These are phyloP conservation scores for Alcedo quadribrachys DNA, from an alignment of 2,797 vertebrate species.

Conservation along the genomic window DNA sequence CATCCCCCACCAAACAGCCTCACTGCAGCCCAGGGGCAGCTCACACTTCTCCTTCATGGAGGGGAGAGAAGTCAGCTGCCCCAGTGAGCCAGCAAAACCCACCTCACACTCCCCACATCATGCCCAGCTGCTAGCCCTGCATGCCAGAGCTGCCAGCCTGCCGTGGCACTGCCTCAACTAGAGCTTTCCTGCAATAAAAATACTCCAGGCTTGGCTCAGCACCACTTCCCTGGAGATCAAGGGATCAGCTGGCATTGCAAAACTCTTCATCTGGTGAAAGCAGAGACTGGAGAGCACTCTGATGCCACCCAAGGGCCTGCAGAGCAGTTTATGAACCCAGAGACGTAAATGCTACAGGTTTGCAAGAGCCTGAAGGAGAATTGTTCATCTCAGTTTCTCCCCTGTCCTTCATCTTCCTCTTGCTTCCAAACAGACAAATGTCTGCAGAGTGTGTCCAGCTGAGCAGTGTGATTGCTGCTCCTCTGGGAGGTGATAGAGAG, in stretches of 20 bases:
- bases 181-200: neutral
- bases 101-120: neutral
- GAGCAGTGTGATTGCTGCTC: neutral
- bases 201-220: neutral
- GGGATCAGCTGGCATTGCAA: neutral
- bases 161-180: neutral
- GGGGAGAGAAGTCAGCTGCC: neutral
- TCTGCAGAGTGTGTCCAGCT: neutral
- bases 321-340: neutral
- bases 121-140: conserved; percentile 36
- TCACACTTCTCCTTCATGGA: neutral
- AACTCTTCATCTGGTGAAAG: neutral
- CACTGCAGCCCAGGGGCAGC: neutral
- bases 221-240: neutral
- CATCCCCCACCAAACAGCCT: neutral
- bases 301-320: neutral
- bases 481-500: neutral
- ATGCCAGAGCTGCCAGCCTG: conserved; percentile 28
- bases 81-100: neutral
- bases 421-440: neutral
- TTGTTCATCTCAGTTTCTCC: neutral
- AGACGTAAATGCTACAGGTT: neutral
- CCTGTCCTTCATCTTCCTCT: neutral
- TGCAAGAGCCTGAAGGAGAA: neutral
- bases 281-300: neutral